Evolutionary conservation across 2,888 invertebrate species (phyloP).

Genomic region (Cephonodes hylas): DNA sequence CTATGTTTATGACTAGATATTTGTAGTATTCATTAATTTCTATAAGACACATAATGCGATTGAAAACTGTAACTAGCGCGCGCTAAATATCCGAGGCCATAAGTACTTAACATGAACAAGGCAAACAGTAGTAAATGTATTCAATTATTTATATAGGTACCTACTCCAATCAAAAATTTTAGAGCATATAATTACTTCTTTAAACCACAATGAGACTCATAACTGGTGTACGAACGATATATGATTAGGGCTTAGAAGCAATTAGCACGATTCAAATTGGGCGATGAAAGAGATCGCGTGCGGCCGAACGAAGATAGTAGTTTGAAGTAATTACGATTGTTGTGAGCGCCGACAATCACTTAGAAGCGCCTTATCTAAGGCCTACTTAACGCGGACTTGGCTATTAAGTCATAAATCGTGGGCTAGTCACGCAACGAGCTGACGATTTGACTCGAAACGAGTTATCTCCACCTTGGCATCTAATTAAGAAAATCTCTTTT

Average conservation of each 20-base stretch:
- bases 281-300: constrained; percentile 76
- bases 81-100: too few species aligned
- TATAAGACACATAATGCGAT: too few species aligned
- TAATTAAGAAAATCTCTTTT: constrained; percentile 67
- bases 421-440: constrained; percentile 72
- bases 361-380: constrained; percentile 79
- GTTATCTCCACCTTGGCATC: constrained; percentile 70
- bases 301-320: constrained; percentile 68
- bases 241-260: constrained; percentile 44
- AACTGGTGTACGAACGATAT: background rate
- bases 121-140: too few species aligned
- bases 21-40: too few species aligned
- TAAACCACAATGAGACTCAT: background rate
- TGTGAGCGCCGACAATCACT: constrained; percentile 81
- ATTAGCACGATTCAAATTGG: constrained; percentile 59
- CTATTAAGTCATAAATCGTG: constrained; percentile 80
- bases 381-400: constrained; percentile 75
- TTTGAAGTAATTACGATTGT: constrained; percentile 81
- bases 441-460: constrained; percentile 69
- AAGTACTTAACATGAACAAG: too few species aligned
- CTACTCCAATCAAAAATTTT: too few species aligned
- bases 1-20: too few species aligned
- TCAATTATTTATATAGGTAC: too few species aligned
- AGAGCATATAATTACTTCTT: too few species aligned
- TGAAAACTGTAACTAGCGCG: too few species aligned